Percentiles rank a stretch among this genome's conserved stretches.
These are phyloP conservation scores for Megaceryle maxima DNA, from an alignment of 2,113 vertebrate species.

Conservation along the genomic window DNA sequence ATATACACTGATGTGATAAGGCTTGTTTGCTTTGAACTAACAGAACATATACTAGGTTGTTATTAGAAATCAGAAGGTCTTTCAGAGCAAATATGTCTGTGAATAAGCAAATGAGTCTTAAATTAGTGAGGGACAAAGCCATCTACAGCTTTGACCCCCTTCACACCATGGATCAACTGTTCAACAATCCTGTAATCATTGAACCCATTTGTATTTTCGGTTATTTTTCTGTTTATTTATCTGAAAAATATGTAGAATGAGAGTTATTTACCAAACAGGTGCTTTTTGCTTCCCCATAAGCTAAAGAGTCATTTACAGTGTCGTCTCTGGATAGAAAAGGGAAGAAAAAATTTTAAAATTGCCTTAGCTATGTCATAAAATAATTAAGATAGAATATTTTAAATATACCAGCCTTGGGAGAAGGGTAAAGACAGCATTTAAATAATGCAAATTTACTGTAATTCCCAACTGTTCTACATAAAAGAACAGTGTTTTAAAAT, in stretches of 20 bases:
- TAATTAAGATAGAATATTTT: neutral
- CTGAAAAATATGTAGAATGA: neutral
- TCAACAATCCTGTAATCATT: neutral
- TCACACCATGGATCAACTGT: neutral
- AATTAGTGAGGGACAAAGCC: neutral
- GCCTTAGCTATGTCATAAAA: neutral
- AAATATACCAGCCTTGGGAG: neutral
- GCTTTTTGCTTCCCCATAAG: neutral
- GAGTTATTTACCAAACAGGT: neutral
- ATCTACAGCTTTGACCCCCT: neutral
- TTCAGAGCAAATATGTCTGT: conserved; percentile 5
- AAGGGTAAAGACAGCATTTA: neutral
- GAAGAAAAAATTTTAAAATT: neutral
- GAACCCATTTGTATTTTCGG: neutral
- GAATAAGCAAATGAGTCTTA: neutral
- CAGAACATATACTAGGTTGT: conserved; percentile 10
- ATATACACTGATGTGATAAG: neutral
- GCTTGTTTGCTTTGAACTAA: conserved; percentile 54
- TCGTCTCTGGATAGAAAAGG: neutral
- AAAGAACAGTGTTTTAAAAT: neutral
- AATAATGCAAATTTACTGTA: neutral
- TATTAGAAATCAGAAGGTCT: conserved; percentile 28
- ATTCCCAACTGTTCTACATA: neutral
- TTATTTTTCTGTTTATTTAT: neutral
- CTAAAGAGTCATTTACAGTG: neutral